Percentiles rank a stretch among this genome's conserved stretches.
phyloP scores from a whole-genome alignment of 2,797 vertebrate genomes.

The Sebastes taczanowskii region DNA sequence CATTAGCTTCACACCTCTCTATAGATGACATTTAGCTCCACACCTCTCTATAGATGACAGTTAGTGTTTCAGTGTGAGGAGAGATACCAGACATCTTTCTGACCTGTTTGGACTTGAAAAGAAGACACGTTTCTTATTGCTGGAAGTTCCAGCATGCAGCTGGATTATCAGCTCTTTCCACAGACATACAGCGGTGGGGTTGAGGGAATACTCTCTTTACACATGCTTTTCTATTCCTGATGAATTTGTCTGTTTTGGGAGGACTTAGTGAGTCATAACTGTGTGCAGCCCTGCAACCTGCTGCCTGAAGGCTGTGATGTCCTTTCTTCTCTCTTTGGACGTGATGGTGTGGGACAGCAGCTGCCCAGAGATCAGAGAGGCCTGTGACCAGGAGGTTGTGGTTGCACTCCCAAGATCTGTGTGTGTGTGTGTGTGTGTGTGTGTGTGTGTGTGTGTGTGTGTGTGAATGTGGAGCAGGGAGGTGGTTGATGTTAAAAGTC shows the following conservation, averaged over 20 bases:
- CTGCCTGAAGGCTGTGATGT: conserved; percentile 31
- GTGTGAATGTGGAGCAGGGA: not conserved
- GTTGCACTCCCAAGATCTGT: conserved; percentile 5
- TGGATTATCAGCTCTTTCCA: not conserved
- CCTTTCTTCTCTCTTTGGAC: conserved; percentile 30
- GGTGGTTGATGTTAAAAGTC: not conserved
- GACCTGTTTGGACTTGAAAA: not conserved
- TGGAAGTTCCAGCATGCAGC: not conserved
- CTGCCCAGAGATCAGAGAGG: conserved; percentile 15
- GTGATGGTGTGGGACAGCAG: conserved; percentile 33
- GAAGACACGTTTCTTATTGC: not conserved
- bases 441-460: too few relatives aligned
- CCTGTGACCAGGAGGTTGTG: conserved; percentile 17
- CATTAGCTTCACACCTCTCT: not conserved
- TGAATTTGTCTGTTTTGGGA: not conserved
- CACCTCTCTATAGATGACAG: not conserved
- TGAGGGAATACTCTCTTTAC: not conserved
- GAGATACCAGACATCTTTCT: not conserved
- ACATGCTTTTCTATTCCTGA: not conserved
- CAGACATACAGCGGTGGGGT: not conserved
- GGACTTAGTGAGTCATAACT: conserved; percentile 19
- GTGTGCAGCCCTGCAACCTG: conserved; percentile 6
- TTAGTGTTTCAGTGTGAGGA: not conserved
- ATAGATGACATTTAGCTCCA: not conserved
- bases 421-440: too few relatives aligned